Evolutionary conservation across 2,888 invertebrate genomes (phyloP).

Genomic region (Ectropis crepuscularia): DNA sequence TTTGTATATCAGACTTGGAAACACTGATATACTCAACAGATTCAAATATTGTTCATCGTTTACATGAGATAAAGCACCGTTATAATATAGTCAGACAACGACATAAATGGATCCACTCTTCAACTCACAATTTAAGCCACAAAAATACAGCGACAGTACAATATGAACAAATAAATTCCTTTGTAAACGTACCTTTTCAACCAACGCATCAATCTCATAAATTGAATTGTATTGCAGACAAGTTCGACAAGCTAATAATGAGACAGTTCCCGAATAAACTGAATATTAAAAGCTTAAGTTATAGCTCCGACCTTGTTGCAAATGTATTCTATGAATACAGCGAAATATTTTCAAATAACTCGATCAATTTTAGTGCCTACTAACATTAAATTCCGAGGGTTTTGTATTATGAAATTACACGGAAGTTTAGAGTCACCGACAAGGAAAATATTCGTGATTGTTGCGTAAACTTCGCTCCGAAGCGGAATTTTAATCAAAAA

Average conservation of each 20-base stretch:
- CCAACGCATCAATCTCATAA: slow-evolving; percentile 7
- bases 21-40: too few species aligned
- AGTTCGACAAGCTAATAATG: slow-evolving; percentile 22
- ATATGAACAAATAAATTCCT: too few species aligned
- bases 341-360: slow-evolving; percentile 40
- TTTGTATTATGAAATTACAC: slow-evolving; percentile 43
- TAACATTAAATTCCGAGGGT: slow-evolving; percentile 45
- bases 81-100: too few species aligned
- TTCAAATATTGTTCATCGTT: too few species aligned
- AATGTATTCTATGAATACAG: slow-evolving; percentile 38
- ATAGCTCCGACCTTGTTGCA: slow-evolving; percentile 20
- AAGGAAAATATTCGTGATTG: slow-evolving; percentile 43
- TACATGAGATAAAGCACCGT: too few species aligned
- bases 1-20: too few species aligned
- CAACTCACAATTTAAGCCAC: too few species aligned
- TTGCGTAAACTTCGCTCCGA: slow-evolving; percentile 43
- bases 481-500: slow-evolving; percentile 47
- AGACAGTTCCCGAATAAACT: slow-evolving; percentile 12
- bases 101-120: too few species aligned
- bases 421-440: slow-evolving; percentile 43
- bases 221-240: slow-evolving; percentile 15
- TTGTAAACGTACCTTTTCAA: slow-evolving; percentile 2
- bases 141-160: too few species aligned
- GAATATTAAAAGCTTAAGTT: slow-evolving; percentile 20
- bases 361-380: slow-evolving; percentile 46